These are phyloP conservation scores for Diadegma fenestrale DNA, from an alignment of 2,888 invertebrate species.

Conservation along the genomic window DNA sequence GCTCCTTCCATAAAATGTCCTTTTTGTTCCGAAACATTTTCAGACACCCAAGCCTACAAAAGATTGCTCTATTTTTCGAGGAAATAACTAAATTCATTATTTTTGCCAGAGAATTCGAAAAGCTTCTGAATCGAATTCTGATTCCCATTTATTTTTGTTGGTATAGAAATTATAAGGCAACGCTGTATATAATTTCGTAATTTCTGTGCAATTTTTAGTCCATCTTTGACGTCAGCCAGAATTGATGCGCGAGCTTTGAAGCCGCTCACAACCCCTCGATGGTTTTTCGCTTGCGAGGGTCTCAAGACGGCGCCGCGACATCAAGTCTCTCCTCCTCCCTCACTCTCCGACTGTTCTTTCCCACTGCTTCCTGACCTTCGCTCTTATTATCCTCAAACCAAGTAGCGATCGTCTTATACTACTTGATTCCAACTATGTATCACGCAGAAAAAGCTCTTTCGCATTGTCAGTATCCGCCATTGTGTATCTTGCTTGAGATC, in stretches of 20 bases:
- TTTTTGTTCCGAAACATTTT: background rate
- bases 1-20: background rate
- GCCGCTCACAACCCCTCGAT: conserved; percentile 53
- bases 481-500: conserved; percentile 5
- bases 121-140: background rate
- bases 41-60: background rate
- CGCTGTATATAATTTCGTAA: background rate
- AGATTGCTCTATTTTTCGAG: background rate
- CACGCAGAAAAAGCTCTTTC: conserved; percentile 28
- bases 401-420: conserved; percentile 3
- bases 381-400: conserved; percentile 39
- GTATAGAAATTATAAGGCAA: background rate
- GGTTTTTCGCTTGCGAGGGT: conserved; percentile 25
- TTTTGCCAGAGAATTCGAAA: background rate
- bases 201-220: conserved; percentile 18
- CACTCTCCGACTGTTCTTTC: background rate
- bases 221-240: conserved; percentile 22
- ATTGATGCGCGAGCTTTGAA: conserved; percentile 49
- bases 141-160: background rate
- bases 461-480: conserved; percentile 33
- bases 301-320: conserved; percentile 44
- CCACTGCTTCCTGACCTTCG: conserved; percentile 49
- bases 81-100: background rate
- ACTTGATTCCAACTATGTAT: conserved; percentile 31
- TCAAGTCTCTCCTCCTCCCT: background rate